Conservation (phyloP, 2,797 vertebrate species). For the Micropoecilia bifurca region DNA sequence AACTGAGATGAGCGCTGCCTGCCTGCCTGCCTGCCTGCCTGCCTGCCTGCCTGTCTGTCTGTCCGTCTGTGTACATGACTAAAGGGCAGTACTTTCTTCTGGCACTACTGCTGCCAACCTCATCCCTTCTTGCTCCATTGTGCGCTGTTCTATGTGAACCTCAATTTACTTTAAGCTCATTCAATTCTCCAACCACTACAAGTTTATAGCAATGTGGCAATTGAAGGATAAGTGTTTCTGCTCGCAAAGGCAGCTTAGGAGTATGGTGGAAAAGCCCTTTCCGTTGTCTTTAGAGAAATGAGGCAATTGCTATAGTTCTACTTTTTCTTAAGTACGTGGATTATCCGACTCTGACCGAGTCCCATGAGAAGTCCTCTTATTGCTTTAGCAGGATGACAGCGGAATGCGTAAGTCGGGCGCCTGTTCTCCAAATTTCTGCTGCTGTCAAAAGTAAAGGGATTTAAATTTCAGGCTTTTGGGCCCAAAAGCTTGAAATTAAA, state of each 20-base stretch:
- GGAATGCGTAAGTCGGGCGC: neutral
- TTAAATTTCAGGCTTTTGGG: no score
- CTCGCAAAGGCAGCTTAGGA: conserved; percentile 26
- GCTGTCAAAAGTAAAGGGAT: neutral
- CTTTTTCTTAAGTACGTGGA: conserved; percentile 38
- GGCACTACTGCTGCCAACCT: conserved; percentile 9
- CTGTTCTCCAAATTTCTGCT: neutral
- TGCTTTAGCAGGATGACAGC: conserved; percentile 18
- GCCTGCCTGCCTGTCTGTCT: neutral
- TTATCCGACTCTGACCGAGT: conserved; percentile 30
- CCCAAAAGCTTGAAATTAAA: neutral
- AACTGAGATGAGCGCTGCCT: neutral
- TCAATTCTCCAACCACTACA: conserved; percentile 62
- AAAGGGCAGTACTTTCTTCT: neutral
- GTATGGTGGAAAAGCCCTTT: conserved; percentile 28
- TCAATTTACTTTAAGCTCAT: conserved; percentile 67
- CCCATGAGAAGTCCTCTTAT: conserved; percentile 18
- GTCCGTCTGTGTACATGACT: neutral
- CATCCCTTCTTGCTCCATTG: conserved; percentile 23
- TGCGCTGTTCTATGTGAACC: conserved; percentile 51
- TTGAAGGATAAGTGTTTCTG: conserved; percentile 37
- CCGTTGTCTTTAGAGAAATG: conserved; percentile 47
- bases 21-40: neutral
- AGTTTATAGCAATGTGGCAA: conserved; percentile 32
- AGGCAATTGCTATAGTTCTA: conserved; percentile 32